Percentiles rank a stretch among this genome's conserved stretches.
Conservation (phyloP, 2,113 vertebrate species). For the Nettapus auritus region DNA sequence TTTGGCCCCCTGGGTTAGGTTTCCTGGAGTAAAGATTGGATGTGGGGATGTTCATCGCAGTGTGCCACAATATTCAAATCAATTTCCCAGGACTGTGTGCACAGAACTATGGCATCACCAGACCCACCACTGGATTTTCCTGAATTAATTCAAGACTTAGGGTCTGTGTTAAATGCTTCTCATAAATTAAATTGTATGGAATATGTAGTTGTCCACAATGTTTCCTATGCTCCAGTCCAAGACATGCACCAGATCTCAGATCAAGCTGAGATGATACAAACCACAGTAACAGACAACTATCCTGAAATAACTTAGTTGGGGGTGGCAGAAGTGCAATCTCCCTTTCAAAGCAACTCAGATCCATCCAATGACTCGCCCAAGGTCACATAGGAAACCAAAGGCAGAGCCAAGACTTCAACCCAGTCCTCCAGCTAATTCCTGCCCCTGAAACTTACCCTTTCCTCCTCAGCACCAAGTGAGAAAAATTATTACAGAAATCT, state of each 20-base stretch:
- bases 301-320: neutral
- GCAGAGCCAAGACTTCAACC: neutral
- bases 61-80: neutral
- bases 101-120: neutral
- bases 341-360: neutral
- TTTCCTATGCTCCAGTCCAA: neutral
- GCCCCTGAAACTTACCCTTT: neutral
- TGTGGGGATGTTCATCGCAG: neutral
- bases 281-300: neutral
- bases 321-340: neutral
- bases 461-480: neutral
- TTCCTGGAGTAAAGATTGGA: neutral
- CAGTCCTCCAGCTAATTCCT: neutral
- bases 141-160: neutral
- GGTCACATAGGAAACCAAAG: neutral
- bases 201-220: neutral
- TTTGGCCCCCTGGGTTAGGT: neutral
- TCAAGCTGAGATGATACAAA: neutral
- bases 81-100: neutral
- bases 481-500: slow-evolving; percentile 52
- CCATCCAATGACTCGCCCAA: neutral
- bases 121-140: neutral
- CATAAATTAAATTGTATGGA: neutral
- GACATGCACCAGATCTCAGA: fast-evolving
- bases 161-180: neutral